Percentiles rank a stretch among this genome's conserved stretches.
Evolutionary conservation across 2,888 invertebrate genomes (phyloP).

Genomic region (Torymus aiolomorphi): DNA sequence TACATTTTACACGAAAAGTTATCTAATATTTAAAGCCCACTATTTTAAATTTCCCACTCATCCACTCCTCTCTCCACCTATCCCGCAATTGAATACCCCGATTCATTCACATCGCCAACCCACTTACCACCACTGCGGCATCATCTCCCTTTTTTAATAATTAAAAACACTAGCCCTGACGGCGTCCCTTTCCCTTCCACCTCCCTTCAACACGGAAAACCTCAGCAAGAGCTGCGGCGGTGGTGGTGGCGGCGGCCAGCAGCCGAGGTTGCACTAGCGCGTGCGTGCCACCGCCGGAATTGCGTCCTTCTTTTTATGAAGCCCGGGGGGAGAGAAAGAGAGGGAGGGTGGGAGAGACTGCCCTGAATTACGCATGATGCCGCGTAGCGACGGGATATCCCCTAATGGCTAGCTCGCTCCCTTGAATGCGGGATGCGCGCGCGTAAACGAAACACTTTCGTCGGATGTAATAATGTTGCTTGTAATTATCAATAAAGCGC

Average conservation of each 20-base stretch:
- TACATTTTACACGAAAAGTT: no score
- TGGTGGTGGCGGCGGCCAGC: no score
- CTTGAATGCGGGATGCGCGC: constrained; percentile 6
- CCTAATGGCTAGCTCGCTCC: constrained; percentile 5
- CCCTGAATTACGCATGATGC: constrained; percentile 63
- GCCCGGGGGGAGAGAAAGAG: not conserved
- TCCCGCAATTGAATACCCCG: no score
- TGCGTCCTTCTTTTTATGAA: constrained; percentile 33
- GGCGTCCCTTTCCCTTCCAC: not conserved
- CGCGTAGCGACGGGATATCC: constrained; percentile 52
- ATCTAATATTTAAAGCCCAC: no score
- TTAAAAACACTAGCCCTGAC: no score
- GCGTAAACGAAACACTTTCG: constrained; percentile 47
- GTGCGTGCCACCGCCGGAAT: constrained; percentile 12
- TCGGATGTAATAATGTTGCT: constrained; percentile 44
- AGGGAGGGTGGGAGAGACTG: not conserved
- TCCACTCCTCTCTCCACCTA: no score
- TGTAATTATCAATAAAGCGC: constrained; percentile 22
- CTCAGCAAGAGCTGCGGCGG: not conserved
- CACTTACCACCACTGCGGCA: no score
- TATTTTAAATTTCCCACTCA: no score
- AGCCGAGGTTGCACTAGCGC: not conserved
- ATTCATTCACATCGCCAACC: no score
- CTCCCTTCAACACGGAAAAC: constrained; percentile 1
- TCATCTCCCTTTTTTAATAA: not conserved